Conservation (phyloP, 2,113 vertebrate genomes). For the Pangasianodon hypophthalmus region DNA sequence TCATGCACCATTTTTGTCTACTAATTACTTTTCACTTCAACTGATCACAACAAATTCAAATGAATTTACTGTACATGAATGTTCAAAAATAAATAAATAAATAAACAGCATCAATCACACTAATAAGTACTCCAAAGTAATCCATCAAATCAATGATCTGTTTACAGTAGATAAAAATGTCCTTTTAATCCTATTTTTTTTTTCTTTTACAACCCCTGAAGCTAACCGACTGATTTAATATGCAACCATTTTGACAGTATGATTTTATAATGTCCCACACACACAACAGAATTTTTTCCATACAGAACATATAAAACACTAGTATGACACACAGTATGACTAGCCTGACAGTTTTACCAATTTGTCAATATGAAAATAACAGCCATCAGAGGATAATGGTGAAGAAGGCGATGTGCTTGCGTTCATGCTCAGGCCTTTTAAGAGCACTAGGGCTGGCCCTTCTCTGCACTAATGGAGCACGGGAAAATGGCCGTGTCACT, state of each 20-base stretch:
- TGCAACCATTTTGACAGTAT: conserved; percentile 13
- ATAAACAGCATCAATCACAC: neutral
- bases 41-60: neutral
- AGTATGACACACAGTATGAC: conserved; percentile 13
- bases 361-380: conserved; percentile 65
- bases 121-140: neutral
- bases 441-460: conserved; percentile 68
- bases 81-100: neutral
- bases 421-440: conserved; percentile 59
- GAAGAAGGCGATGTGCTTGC: conserved; percentile 67
- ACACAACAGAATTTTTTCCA: neutral
- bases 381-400: conserved; percentile 68
- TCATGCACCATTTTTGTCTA: neutral
- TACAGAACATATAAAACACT: conserved; percentile 10
- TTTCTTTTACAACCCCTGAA: neutral
- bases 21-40: neutral
- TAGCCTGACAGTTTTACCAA: conserved; percentile 46
- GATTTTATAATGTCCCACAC: conserved; percentile 11
- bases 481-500: conserved; percentile 75
- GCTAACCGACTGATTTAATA: neutral
- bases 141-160: neutral
- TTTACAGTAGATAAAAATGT: neutral
- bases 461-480: conserved; percentile 69
- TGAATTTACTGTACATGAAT: neutral
- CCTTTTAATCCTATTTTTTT: neutral